Conservation (phyloP, 2,797 vertebrate species). For the Acanthopagrus latus region DNA sequence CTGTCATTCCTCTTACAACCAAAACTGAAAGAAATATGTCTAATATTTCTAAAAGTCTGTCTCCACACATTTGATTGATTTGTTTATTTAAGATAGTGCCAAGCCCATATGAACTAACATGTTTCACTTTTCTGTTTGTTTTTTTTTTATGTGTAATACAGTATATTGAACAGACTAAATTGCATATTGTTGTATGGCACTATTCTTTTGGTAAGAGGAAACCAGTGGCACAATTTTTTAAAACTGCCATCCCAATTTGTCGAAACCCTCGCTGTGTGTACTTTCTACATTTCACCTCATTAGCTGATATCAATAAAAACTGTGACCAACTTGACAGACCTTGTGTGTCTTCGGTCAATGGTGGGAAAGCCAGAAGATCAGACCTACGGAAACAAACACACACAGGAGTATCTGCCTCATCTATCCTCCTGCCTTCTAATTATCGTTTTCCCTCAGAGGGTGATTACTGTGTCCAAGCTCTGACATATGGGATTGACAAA, state of each 20-base stretch:
- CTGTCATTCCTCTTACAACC: neutral
- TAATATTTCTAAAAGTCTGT: neutral
- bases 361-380: neutral
- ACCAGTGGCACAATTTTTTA: conserved; percentile 13
- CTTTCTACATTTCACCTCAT: conserved; percentile 39
- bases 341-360: conserved; percentile 11
- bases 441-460: conserved; percentile 3
- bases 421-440: neutral
- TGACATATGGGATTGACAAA: neutral
- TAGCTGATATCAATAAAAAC: conserved; percentile 37
- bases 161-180: neutral
- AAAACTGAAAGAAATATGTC: neutral
- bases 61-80: neutral
- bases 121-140: too few relatives aligned
- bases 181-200: neutral
- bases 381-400: conserved; percentile 1
- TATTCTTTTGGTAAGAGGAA: conserved; percentile 12
- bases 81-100: too few relatives aligned
- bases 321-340: conserved; percentile 24
- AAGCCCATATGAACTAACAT: too few relatives aligned
- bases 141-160: conserved; percentile 6
- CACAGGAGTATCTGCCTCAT: conserved; percentile 14
- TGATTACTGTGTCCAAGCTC: conserved; percentile 5
- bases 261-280: conserved; percentile 21
- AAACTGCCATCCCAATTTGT: conserved; percentile 24